A percentile compares a stretch with the other conserved stretches of the same genome.
Evolutionary conservation across 2,797 vertebrate species (phyloP).

Genomic region (Hybognathus amarus): DNA sequence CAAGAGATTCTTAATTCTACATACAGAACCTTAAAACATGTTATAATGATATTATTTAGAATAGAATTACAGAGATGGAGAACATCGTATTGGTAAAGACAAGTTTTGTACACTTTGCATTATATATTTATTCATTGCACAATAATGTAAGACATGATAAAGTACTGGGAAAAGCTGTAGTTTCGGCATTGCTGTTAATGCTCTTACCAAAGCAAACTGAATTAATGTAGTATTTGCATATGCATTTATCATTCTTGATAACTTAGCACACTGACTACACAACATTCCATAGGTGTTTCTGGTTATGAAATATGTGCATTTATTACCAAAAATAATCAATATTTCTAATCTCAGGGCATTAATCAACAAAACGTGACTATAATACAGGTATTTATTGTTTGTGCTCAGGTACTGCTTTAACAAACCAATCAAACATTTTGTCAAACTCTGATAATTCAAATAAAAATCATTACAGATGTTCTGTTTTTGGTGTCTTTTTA

Average conservation of each 20-base stretch:
- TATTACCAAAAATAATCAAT: neutral
- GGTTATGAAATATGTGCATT: neutral
- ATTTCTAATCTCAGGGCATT: neutral
- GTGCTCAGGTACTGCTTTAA: neutral
- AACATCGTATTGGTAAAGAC: neutral
- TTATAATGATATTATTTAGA: neutral
- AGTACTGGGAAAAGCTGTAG: neutral
- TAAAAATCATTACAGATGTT: slow-evolving; percentile 16
- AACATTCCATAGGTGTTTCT: neutral
- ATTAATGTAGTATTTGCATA: neutral
- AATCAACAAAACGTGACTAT: neutral
- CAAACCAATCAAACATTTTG: neutral
- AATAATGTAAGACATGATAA: neutral
- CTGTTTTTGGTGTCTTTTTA: neutral
- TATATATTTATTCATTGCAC: slow-evolving; percentile 17
- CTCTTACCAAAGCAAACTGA: neutral
- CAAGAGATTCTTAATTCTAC: neutral
- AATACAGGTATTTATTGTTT: neutral
- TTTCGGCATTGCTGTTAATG: neutral
- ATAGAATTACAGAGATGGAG: neutral
- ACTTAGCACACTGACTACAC: neutral
- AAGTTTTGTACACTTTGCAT: slow-evolving; percentile 29
- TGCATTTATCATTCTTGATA: neutral
- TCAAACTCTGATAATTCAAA: neutral
- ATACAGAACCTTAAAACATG: neutral